Base-by-base conservation (phyloP, 2,888 invertebrate species). In the Tetheella fluctuosa region DNA sequence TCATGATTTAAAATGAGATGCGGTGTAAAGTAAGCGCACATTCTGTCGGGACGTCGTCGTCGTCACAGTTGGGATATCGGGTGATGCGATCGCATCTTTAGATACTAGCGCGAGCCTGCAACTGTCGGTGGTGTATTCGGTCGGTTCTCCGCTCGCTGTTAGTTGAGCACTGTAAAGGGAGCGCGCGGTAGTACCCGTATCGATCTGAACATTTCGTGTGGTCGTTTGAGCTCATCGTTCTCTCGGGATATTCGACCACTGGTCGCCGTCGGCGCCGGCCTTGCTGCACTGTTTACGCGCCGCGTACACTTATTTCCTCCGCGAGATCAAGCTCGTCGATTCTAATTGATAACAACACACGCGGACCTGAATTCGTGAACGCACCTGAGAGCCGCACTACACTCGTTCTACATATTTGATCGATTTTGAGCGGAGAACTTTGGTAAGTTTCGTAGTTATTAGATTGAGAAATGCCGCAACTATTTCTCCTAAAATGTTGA, bases 201-300 rank as follows among this genome's bases (percentile, higher is more conserved):
- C 90, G 91, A 91, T 91, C 90, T 86, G 84, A 85, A 76, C 81
- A 79, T 82, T 86, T 85, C 81, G 87, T 84, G 83, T 82, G 84
- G 80, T 81, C 86, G 88, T 80, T 88, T 84, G 89, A 83, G 88
- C 85, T 84, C 88, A 81, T 81, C 89, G 85, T 81, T 85, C 85
- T 88, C 88, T 85, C 89, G 88, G 86, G 87, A 91, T 90, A 91
- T 86, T 91, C 89, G 88, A 76, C 84, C 83, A 87, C 84, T 85
- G 86, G 83, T 91, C 88, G 90, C 86, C 90, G 91, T 89, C 86
- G 87, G 92, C 90, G 90, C 91, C 90, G 90, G 89, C 88, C 89
- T 86, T 90, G 86, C 85, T 86, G 84, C 83, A 83, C 86, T 86
- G 89, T 91, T 90, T 89, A 88, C 89, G 86, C 85, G 88, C 79